Percentiles rank a stretch among this genome's conserved stretches.
Conservation (phyloP, 2,888 invertebrate species). For the Candidula unifasciata region DNA sequence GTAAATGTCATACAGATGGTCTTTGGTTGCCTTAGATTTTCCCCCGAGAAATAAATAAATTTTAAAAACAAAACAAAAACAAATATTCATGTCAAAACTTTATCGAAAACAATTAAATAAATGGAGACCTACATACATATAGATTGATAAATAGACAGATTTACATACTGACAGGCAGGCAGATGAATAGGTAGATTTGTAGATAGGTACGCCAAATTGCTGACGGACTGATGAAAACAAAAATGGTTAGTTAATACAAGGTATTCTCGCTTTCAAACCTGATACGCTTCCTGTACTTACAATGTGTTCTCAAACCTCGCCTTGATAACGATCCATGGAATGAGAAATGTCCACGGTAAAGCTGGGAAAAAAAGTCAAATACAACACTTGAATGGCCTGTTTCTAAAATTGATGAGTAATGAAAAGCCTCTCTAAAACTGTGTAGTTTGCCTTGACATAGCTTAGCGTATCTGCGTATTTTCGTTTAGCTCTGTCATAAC, state of each 20-base stretch:
- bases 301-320: slow-evolving; percentile 81
- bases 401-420: background rate
- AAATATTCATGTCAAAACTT: too few relatives aligned
- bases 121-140: too few relatives aligned
- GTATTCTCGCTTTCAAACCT: background rate
- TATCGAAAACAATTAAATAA: too few relatives aligned
- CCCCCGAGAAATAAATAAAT: too few relatives aligned
- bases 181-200: background rate
- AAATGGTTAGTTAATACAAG: background rate
- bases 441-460: too few relatives aligned
- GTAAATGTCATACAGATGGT: too few relatives aligned
- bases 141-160: background rate
- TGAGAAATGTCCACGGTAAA: slow-evolving; percentile 81
- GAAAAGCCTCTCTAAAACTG: too few relatives aligned
- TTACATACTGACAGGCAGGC: background rate
- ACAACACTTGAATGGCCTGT: background rate
- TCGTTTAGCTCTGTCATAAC: too few relatives aligned
- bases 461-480: too few relatives aligned
- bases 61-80: too few relatives aligned
- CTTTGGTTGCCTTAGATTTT: too few relatives aligned
- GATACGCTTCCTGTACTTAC: slow-evolving; percentile 65
- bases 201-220: background rate
- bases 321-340: slow-evolving; percentile 82
- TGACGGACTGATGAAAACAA: background rate
- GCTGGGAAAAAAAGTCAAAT: slow-evolving; percentile 78